Evolutionary conservation across 2,888 invertebrate genomes (phyloP).

Genomic region (Pegoplata infirma): DNA sequence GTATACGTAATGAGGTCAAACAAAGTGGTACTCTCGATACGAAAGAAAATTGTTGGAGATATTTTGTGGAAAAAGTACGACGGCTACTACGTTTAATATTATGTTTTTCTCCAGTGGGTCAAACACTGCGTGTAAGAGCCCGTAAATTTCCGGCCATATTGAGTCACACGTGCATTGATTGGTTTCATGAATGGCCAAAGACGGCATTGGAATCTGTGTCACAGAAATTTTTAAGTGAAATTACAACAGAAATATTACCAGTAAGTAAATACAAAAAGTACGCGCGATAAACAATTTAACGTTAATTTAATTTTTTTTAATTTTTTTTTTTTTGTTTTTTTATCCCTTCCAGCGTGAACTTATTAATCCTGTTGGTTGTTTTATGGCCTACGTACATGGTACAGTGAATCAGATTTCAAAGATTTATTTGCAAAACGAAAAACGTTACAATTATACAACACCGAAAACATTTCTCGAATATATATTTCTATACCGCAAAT

Average conservation of each 20-base stretch:
- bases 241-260: conserved; percentile 85
- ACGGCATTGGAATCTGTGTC: conserved; percentile 95
- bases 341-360: conserved; percentile 79
- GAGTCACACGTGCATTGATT: conserved; percentile 95
- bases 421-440: conserved; percentile 90
- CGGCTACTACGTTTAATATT: conserved; percentile 88
- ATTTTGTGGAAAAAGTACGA: conserved; percentile 93
- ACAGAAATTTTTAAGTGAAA: conserved; percentile 88
- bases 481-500: conserved; percentile 89
- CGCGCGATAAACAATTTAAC: no score
- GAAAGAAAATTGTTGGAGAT: conserved; percentile 96
- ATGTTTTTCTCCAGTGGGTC: conserved; percentile 98
- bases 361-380: conserved; percentile 86
- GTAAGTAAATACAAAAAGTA: no score
- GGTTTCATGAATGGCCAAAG: conserved; percentile 98
- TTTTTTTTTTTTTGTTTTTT: background rate
- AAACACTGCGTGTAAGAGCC: conserved; percentile 89
- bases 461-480: conserved; percentile 98
- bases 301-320: no score
- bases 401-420: conserved; percentile 93
- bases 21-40: conserved; percentile 90
- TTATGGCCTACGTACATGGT: conserved; percentile 95
- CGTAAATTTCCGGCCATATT: conserved; percentile 96
- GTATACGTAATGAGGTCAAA: conserved; percentile 89
- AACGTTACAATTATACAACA: conserved; percentile 96